Evolutionary conservation across 2,797 vertebrate species (phyloP).

Genomic region (Peromyscus melanophrys): DNA sequence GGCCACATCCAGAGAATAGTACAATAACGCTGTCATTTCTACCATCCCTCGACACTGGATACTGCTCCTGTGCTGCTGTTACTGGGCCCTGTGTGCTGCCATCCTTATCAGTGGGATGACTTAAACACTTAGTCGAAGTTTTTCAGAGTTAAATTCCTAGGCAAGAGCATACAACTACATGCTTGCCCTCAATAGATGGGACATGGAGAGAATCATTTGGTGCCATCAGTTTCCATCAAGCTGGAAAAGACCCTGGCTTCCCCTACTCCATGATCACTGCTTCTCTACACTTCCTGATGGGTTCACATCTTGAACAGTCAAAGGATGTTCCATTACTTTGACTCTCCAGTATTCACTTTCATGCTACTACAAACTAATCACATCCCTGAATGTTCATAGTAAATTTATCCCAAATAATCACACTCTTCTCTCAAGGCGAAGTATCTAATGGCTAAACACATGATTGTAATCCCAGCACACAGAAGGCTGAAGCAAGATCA

Average conservation of each 20-base stretch:
- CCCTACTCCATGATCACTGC: neutral
- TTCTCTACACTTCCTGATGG: neutral
- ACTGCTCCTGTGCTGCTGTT: neutral
- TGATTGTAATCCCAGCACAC: neutral
- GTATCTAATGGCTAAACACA: neutral
- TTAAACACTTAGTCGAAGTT: neutral
- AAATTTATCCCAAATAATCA: slow-evolving; percentile 1
- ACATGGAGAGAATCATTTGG: neutral
- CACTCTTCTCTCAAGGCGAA: neutral
- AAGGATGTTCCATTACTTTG: neutral
- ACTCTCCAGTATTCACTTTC: neutral
- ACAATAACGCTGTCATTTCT: neutral
- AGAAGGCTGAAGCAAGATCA: neutral
- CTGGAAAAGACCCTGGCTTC: neutral
- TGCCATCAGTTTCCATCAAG: neutral
- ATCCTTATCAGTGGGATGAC: neutral
- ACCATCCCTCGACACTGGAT: neutral
- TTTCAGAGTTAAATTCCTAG: neutral
- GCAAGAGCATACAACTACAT: neutral
- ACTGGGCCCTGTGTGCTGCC: neutral
- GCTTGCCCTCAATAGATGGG: neutral
- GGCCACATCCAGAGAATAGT: neutral
- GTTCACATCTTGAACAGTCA: neutral
- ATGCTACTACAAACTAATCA: neutral
- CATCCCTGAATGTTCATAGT: neutral